Evolutionary conservation across 2,113 vertebrate genomes (phyloP), one percentile per base, ranked within the genome.

Genomic region (Pitta sordida): DNA sequence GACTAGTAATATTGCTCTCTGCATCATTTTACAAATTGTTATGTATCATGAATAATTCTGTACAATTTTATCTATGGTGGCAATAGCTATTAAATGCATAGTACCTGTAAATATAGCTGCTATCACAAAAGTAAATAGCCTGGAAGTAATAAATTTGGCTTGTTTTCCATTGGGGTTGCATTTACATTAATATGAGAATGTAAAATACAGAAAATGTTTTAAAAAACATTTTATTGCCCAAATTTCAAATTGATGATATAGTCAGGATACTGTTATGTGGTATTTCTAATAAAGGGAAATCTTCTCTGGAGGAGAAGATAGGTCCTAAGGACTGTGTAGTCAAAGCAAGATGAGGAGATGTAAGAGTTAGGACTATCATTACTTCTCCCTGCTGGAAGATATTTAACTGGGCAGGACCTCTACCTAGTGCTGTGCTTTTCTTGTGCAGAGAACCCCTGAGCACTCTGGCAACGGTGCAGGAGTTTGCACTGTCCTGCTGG

Each of bases 21-120:
- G 79, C 73, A 88, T 93, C 85, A 65, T 94, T 92, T 93, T 94
- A 90, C 86, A 97, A 97, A 96, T 96, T 97, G 81, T 88, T 89
- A 69, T 11, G 22, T 95, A 95, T 94, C 91, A 88, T 60, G 85
- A 91, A 93, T 93, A 94, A 97, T 92, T 94, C 79, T 34, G 41
- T 68, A 67, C 44, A 75, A 75, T 94, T 91, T 90, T 91, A 59
- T 92, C 85, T 83, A 64, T 15, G 10, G 68, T 87, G 79, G 67
- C 49, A 95, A 75, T 86, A 96, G 63, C 83, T 91, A 87, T 96
- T 96, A 95, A 94, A 78, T 82, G 29, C 49, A 59, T 73, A 86
- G 87, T 80, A 88, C 73, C 88, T 90, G 75, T 95, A 96, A 95
- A 97, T 95, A 93, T 23, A 63, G 39, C 87, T 74, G 34, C 75